Evolutionary conservation across 2,113 vertebrate genomes (phyloP), one percentile per base, ranked within the genome.

Genomic region (Equus przewalskii): DNA sequence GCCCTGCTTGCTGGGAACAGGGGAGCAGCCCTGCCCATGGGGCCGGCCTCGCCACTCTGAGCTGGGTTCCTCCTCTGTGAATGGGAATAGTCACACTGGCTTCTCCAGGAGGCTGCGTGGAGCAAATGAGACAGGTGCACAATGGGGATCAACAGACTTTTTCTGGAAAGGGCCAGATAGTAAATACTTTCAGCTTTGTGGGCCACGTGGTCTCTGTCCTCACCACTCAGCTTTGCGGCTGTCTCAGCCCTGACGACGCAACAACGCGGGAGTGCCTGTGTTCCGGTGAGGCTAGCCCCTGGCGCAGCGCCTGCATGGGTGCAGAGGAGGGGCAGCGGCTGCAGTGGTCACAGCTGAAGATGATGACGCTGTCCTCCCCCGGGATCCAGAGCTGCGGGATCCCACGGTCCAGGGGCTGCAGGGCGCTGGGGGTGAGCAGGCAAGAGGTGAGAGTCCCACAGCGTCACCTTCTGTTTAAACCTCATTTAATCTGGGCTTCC

Each of bases 371-470:
- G 5, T 26, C 46, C 12, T 56, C 44, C 11, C 46, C 12, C 0
- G 30, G 2, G 36, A 67, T 5, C 21, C 8, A 16, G 41, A 33
- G 8, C 62, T 62, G 14, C 26, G 56, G 56, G 54, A n/a, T n/a
- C 21, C 54, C 1, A 0, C 0, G 2, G 24, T n/a, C 18, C 18
- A 0, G 19, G 78, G 49, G 24, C 19, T 24, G 8, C 33, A 6
- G 81, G 41, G 49, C 0, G 0, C 75, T 14, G 41, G 33, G 64
- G 22, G 54, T 58, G 11, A 18, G 9, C 16, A 44, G 91, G n/a
- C 36, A 7, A 3, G 22, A 44, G 28, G 44, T 18, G 58, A 33
- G 12, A 28, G 7, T 44, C 36, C 58, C 33, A 18, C 6, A 33
- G 26, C 44, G n/a, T 46, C 11, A 12, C 46, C 33, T 28, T 24